A percentile compares a stretch with the other conserved stretches of the same genome.
Conservation (phyloP, 2,113 vertebrate genomes). For the Siphamia tubifer region DNA sequence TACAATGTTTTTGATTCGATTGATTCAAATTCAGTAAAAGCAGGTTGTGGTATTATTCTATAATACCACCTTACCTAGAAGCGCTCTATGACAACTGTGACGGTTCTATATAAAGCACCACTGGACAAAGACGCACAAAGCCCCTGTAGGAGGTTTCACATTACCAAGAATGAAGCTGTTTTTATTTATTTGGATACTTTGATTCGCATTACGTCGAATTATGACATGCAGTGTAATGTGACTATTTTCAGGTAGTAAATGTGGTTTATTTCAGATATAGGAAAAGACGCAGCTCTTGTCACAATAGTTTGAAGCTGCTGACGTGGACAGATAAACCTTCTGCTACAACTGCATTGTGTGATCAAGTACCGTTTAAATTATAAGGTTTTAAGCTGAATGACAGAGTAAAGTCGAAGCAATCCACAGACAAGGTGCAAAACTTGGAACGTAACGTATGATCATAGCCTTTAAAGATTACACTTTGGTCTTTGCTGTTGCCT, state of each 20-base stretch:
- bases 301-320: neutral
- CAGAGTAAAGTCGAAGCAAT: conserved; percentile 19
- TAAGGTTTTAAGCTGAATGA: too few relatives aligned
- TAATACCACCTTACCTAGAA: too few relatives aligned
- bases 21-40: too few relatives aligned
- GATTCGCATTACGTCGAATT: neutral
- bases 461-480: conserved; percentile 33
- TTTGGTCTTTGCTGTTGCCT: conserved; percentile 35
- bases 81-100: too few relatives aligned
- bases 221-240: neutral
- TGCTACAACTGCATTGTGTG: neutral
- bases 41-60: too few relatives aligned
- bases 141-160: neutral
- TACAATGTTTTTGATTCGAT: too few relatives aligned
- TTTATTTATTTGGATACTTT: neutral
- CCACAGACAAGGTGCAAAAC: conserved; percentile 5
- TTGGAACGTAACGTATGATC: neutral
- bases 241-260: neutral
- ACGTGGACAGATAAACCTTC: neutral
- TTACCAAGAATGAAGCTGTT: neutral
- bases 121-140: too few relatives aligned
- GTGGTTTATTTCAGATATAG: neutral
- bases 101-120: too few relatives aligned
- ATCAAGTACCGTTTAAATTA: too few relatives aligned
- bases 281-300: neutral